A percentile compares a stretch with the other conserved stretches of the same genome.
Evolutionary conservation across 1,140 invertebrate genomes (phyloP).

Genomic region (Eufriesea mexicana): DNA sequence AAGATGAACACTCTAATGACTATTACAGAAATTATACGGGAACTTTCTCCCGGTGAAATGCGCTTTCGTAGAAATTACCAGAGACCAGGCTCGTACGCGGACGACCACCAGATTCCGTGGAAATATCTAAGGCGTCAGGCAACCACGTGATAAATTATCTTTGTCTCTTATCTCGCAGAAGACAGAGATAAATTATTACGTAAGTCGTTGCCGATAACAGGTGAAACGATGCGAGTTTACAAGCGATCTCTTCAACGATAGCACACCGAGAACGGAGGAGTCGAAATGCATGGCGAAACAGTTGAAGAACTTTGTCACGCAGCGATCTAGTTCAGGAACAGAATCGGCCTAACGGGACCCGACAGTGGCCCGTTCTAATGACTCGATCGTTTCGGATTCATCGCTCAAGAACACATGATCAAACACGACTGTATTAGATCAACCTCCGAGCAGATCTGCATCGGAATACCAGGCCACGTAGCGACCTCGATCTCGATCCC

Average conservation of each 20-base stretch:
- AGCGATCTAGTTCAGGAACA: slow-evolving; percentile 22
- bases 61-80: too few species aligned
- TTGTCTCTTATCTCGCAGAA: neutral
- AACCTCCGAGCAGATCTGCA: slow-evolving; percentile 11
- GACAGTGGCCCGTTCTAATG: slow-evolving; percentile 4
- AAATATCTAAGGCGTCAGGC: too few species aligned
- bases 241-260: neutral
- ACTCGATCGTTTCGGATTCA: slow-evolving; percentile 5
- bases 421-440: slow-evolving; percentile 13
- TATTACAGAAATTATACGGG: neutral
- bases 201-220: neutral
- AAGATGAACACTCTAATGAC: too few species aligned
- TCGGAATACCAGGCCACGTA: slow-evolving; percentile 54
- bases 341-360: slow-evolving; percentile 26
- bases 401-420: slow-evolving; percentile 15
- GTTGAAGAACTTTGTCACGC: neutral
- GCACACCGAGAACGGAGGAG: too few species aligned
- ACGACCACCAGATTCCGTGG: too few species aligned
- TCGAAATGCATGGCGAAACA: neutral
- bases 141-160: neutral
- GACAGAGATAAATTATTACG: neutral
- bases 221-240: neutral
- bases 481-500: slow-evolving; percentile 65
- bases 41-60: neutral
- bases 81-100: too few species aligned